phyloP scores from a whole-genome alignment of 2,888 invertebrate species.

The Oasisia sp. region DNA sequence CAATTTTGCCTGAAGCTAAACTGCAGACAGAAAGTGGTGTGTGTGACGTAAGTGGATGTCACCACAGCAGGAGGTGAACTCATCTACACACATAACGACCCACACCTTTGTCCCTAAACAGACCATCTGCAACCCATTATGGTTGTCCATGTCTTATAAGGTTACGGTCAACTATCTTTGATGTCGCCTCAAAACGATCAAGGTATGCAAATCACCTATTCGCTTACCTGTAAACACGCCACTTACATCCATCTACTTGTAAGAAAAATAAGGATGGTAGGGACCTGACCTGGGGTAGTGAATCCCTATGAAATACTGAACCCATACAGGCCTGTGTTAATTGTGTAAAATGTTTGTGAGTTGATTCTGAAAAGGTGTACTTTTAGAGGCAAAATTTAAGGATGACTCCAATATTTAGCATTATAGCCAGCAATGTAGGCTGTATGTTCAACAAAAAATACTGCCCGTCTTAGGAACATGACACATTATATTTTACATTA shows the following conservation, averaged over 20 bases:
- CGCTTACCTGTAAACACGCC: background rate
- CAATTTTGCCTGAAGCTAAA: background rate
- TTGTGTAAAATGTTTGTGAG: background rate
- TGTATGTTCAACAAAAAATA: background rate
- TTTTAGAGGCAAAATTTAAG: background rate
- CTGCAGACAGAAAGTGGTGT: background rate
- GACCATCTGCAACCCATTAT: slow-evolving; percentile 1
- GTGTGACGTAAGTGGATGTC: background rate
- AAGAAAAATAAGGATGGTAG: background rate
- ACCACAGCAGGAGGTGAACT: background rate
- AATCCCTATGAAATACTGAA: background rate
- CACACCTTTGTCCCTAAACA: background rate
- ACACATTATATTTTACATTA: too few relatives aligned
- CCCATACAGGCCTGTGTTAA: background rate
- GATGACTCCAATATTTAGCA: background rate
- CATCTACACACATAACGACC: background rate
- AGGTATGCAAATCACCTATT: background rate
- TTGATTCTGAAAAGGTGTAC: background rate
- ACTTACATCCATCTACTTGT: background rate
- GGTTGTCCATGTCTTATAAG: background rate
- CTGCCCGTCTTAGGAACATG: too few relatives aligned
- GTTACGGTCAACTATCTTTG: background rate
- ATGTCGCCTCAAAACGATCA: background rate
- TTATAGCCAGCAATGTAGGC: background rate
- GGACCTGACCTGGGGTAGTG: background rate